phyloP scores from a whole-genome alignment of 2,113 vertebrate species.

The Neolamprologus toae region DNA sequence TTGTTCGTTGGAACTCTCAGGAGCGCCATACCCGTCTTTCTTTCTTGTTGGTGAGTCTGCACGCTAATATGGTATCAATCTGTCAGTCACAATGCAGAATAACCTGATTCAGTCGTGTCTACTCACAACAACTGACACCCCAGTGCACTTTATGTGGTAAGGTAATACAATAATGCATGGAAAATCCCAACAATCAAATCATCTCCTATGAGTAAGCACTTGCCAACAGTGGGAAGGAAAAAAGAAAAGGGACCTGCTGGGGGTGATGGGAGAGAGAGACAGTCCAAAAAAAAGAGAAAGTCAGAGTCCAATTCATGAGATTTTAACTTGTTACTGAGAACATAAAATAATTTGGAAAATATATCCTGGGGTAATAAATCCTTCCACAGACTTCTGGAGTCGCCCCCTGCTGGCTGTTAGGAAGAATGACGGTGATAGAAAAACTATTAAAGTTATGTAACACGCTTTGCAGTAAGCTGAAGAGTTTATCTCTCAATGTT shows the following conservation, averaged over 20 bases:
- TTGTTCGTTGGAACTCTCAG: neutral
- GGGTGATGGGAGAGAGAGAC: neutral
- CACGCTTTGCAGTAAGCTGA: neutral
- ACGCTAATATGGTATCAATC: accelerated
- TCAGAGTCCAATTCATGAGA: neutral
- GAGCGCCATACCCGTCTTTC: neutral
- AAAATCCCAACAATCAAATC: neutral
- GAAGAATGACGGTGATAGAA: accelerated
- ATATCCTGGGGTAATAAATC: neutral
- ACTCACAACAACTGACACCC: neutral
- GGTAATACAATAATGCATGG: neutral
- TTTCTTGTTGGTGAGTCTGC: neutral
- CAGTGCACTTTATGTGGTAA: accelerated
- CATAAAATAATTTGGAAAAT: neutral
- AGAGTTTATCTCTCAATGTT: neutral
- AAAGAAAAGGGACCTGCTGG: accelerated
- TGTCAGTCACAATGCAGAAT: neutral
- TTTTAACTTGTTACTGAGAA: neutral
- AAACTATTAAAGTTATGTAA: neutral
- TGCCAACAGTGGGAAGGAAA: neutral
- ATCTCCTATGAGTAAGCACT: neutral
- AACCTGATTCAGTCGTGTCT: neutral
- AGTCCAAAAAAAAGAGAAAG: neutral
- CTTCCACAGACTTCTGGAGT: neutral
- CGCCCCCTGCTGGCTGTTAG: neutral